These are phyloP conservation scores for Meandrusa payeni DNA, from an alignment of 2,888 invertebrate species.

Conservation along the genomic window DNA sequence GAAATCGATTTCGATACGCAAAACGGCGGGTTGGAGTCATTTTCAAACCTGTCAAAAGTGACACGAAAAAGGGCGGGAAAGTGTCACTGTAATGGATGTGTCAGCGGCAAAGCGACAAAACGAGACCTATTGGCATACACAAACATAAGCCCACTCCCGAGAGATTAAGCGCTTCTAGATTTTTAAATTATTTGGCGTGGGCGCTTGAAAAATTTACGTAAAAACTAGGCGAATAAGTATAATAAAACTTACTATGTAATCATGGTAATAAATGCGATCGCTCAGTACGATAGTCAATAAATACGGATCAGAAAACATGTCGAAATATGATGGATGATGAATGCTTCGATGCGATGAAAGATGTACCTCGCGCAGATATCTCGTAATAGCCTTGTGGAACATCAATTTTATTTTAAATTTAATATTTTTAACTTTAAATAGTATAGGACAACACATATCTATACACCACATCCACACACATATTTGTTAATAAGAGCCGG, in stretches of 20 bases:
- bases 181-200: slow-evolving; percentile 30
- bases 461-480: too few species aligned
- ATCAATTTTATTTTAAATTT: slow-evolving; percentile 15
- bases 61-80: slow-evolving; percentile 78
- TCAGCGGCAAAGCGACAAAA: slow-evolving; percentile 70
- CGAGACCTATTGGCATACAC: slow-evolving; percentile 61
- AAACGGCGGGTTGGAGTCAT: slow-evolving; percentile 72
- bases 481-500: too few species aligned
- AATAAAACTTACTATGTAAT: slow-evolving; percentile 41
- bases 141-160: slow-evolving; percentile 57
- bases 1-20: slow-evolving; percentile 42
- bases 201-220: slow-evolving; percentile 23
- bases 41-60: slow-evolving; percentile 78
- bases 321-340: slow-evolving; percentile 72
- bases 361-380: slow-evolving; percentile 40
- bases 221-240: slow-evolving; percentile 25
- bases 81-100: slow-evolving; percentile 79
- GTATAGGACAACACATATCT: too few species aligned
- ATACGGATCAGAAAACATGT: slow-evolving; percentile 72
- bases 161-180: slow-evolving; percentile 59
- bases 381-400: slow-evolving; percentile 13
- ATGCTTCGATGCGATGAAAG: slow-evolving; percentile 64
- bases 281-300: slow-evolving; percentile 67
- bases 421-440: slow-evolving; percentile 6
- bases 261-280: slow-evolving; percentile 68